Base-by-base conservation (phyloP, 2,113 vertebrate species). In the Thamnaconus septentrionalis region DNA sequence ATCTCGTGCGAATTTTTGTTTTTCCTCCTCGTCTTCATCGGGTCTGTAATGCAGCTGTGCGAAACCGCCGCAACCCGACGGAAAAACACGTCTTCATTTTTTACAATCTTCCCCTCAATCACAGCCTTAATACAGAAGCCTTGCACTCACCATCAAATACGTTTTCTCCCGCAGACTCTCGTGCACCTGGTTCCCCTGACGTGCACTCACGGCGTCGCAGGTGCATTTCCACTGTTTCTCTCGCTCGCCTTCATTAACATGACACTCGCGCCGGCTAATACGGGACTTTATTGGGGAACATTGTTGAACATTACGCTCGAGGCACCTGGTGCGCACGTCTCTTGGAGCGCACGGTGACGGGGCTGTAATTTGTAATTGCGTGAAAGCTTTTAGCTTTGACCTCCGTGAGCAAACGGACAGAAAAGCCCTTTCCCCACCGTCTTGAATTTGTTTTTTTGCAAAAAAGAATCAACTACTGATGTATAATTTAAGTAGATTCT, bases 321-420 rank as follows among this genome's bases (percentile, higher is more conserved):
- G 59, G 56, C 49, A 49, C 52, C 73, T 83, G 66, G 75, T 79
- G 68, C 4, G 53, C 31, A 68, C 57, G 50, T 65, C 55, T 72
- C 65, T 65, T 62, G 53, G 12, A 61, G 68, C 41, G 47, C 9
- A 42, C 61, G 56, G 66, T 79, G 86, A 88, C 82, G 54, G 68
- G 47, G 56, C 46, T 71, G 61, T 86, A 85, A 90, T 85, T 82
- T 66, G 63, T 84, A 84, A 78, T 74, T 76, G 73, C 66, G 80
- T 77, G 61, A 71, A 79, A 73, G 59, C 73, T 77, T 68, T 81
- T 8, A 4, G 64, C 68, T 59, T 43, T 47, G 66, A 71, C 73
- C 64, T 66, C 82, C 5, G 78, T 72, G 67, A 84, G 73, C 63
- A 76, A 80, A 75, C 62, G 80, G 81, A 83, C 81, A 79, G 69